Evolutionary conservation across 2,113 vertebrate species (phyloP).

Genomic region (Empidonax alnorum): DNA sequence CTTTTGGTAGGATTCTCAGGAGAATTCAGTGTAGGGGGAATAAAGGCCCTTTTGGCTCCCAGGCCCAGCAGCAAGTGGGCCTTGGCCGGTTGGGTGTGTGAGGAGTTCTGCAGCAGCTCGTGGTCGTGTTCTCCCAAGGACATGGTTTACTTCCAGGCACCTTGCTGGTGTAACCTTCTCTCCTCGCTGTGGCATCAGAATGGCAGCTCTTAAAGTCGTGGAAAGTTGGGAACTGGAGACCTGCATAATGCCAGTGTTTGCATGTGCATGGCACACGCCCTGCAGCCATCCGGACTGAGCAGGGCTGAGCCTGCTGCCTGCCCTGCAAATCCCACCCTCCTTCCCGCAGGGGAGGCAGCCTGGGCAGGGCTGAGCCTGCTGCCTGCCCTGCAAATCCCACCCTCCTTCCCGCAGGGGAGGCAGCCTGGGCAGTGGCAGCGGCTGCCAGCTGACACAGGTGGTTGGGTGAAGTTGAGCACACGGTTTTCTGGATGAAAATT

Average conservation of each 20-base stretch:
- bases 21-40: background rate
- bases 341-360: background rate
- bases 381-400: background rate
- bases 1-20: background rate
- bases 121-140: background rate
- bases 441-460: background rate
- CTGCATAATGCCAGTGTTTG: accelerated
- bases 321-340: background rate
- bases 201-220: background rate
- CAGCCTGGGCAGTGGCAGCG: accelerated
- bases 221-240: background rate
- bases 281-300: accelerated
- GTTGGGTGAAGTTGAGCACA: background rate
- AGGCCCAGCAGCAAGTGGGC: background rate
- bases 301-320: background rate
- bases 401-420: background rate
- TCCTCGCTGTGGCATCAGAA: background rate
- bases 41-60: background rate
- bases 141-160: background rate
- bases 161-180: background rate
- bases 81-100: background rate
- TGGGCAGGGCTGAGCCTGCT: background rate
- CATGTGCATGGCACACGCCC: accelerated
- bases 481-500: background rate
- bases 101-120: background rate